A percentile compares a stretch with the other conserved stretches of the same genome.
These are phyloP conservation scores for Acheta domesticus DNA, from an alignment of 2,888 invertebrate genomes.

Conservation along the genomic window DNA sequence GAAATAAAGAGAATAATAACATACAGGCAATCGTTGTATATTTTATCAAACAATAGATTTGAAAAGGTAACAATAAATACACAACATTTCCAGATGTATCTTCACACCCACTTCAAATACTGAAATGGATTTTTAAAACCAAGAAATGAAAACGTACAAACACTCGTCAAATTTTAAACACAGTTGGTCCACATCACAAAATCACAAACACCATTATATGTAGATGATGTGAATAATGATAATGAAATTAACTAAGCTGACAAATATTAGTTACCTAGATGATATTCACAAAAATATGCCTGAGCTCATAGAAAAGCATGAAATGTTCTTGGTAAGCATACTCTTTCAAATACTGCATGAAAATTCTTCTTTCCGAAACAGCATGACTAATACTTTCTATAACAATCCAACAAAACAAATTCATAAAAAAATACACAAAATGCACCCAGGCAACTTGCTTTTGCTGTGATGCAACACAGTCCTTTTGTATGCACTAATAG, in stretches of 20 bases:
- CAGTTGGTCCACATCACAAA: slow-evolving; percentile 1
- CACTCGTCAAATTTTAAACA: background rate
- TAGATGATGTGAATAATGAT: background rate
- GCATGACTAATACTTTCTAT: background rate
- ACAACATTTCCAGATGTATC: background rate
- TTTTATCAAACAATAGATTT: slow-evolving; percentile 10
- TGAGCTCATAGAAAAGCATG: slow-evolving; percentile 18
- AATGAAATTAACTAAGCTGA: background rate
- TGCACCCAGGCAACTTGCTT: background rate
- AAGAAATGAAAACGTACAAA: background rate
- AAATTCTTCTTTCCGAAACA: background rate
- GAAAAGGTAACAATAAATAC: slow-evolving; percentile 18
- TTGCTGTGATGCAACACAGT: background rate
- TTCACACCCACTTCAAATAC: background rate
- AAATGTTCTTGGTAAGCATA: background rate
- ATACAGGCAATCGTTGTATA: slow-evolving; percentile 3
- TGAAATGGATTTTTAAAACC: background rate
- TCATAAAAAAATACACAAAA: background rate
- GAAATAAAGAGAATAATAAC: background rate
- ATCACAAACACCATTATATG: background rate
- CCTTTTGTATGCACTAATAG: background rate
- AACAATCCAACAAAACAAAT: slow-evolving; percentile 3
- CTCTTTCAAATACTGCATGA: background rate
- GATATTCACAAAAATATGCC: slow-evolving; percentile 7
- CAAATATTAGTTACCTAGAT: background rate